Percentiles rank a stretch among this genome's conserved stretches.
These are phyloP conservation scores for Oithona nana DNA, from an alignment of 2,888 invertebrate species.

Conservation along the genomic window DNA sequence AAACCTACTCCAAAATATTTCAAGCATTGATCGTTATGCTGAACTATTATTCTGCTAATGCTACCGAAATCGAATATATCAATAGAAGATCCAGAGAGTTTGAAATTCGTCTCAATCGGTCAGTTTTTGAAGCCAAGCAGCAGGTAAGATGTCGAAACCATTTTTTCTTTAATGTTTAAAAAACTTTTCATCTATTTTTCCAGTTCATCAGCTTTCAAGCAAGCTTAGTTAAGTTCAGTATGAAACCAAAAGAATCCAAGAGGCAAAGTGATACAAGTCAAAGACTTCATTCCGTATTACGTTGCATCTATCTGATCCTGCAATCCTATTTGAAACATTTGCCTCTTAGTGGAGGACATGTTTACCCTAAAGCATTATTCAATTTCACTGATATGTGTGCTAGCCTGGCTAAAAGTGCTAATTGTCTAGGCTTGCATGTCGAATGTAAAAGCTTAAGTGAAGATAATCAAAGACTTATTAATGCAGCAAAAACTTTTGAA, in stretches of 20 bases:
- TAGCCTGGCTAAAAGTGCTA: not conserved
- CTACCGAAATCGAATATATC: not conserved
- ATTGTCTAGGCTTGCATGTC: not conserved
- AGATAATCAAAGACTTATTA: not conserved
- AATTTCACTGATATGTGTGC: not conserved
- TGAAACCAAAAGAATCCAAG: no score
- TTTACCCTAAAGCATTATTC: not conserved
- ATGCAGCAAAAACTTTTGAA: not conserved
- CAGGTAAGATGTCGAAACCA: not conserved
- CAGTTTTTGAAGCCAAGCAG: not conserved
- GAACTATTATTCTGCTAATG: not conserved
- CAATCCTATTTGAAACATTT: not conserved
- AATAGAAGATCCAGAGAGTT: not conserved
- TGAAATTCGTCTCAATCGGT: not conserved
- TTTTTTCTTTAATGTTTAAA: not conserved
- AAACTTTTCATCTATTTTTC: no score
- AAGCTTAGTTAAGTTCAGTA: no score
- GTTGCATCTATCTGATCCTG: not conserved
- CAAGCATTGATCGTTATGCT: not conserved
- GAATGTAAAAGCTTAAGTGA: not conserved
- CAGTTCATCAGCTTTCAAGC: no score
- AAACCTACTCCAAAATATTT: not conserved
- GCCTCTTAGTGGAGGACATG: not conserved
- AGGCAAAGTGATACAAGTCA: no score
- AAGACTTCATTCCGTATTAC: not conserved